Base-by-base conservation (phyloP, 2,113 vertebrate genomes). In the Ornithorhynchus anatinus region DNA sequence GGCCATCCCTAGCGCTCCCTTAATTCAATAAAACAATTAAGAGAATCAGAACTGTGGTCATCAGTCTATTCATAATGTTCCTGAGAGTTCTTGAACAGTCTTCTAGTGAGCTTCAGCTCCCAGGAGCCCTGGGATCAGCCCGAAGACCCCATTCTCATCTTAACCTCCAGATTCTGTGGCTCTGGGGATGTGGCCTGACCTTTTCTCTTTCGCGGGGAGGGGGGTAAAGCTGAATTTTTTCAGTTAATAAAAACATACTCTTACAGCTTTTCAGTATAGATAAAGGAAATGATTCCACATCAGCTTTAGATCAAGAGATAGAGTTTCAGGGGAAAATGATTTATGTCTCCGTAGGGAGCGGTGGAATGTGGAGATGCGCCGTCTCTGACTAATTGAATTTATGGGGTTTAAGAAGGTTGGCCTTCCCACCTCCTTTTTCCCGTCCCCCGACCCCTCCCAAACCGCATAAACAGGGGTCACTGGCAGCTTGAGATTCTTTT, bases 241-340 rank as follows among this genome's bases (percentile, higher is more conserved):
- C 76, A 42, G 58, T 70, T 82, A 59, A 76, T 85, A 72, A 86
- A 68, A 88, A 65, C 56, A 77, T 75, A 32, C 7, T 59, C 50
- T 81, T 72, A 77, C 27, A 43, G 35, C 37, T 35, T 42, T 79
- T 73, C 57, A 73, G 31, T 20, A 53, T 56, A 79, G 83, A 84
- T 73, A 84, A 72, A 86, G 29, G 65, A 77, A 84, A 73, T n/a
- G 53, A 57, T 84, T 86, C 70, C 69, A 73, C 59, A 76, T 81
- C 52, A 81, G 59, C 80, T 79, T 87, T 87, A 89, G 79, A 78
- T 81, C 77, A 80, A 75, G 80, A 77, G 69, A 75, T 77, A 85
- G 65, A 78, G 10, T 89, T 90, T 87, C 63, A 75, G 65, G 43
- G 47, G 65, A 74, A 78, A 84, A 80, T 60, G 42, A 81, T 82